phyloP scores from a whole-genome alignment of 2,888 invertebrate species.

The Fragum whitleyi region DNA sequence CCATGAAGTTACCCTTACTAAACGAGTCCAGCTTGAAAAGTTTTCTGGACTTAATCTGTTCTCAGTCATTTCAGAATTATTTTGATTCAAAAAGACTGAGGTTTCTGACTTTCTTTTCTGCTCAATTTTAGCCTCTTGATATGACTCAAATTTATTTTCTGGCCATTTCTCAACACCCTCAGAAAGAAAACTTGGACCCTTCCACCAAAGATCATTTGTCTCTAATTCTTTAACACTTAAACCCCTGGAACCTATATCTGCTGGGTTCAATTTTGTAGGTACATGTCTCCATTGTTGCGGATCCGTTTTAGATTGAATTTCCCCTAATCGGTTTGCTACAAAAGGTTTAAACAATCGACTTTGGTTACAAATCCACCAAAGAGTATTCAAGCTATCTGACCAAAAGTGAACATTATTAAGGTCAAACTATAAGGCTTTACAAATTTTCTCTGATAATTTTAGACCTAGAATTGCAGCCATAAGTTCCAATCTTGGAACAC shows the following conservation, averaged over 20 bases:
- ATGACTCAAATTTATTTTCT: too few species aligned
- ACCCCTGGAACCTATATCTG: constrained; percentile 28
- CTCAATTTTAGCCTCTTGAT: too few species aligned
- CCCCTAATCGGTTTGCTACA: constrained; percentile 65
- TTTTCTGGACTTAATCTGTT: too few species aligned
- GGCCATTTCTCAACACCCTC: constrained; percentile 29
- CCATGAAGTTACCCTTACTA: too few species aligned
- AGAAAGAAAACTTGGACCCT: constrained; percentile 41
- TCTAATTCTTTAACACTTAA: constrained; percentile 3
- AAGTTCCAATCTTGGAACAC: constrained; percentile 52
- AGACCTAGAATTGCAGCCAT: constrained; percentile 43
- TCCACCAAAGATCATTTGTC: constrained; percentile 35
- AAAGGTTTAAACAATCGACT: constrained; percentile 55
- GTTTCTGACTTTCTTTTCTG: too few species aligned
- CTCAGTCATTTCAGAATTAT: too few species aligned
- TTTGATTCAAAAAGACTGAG: too few species aligned
- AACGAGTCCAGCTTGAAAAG: too few species aligned
- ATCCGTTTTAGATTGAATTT: constrained; percentile 53
- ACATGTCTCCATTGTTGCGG: constrained; percentile 52
- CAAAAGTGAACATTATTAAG: not conserved
- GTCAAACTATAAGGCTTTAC: not conserved
- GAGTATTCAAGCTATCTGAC: constrained; percentile 24
- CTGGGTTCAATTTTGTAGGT: constrained; percentile 35
- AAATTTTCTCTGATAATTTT: constrained; percentile 16
- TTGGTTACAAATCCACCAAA: constrained; percentile 46